Base-by-base conservation (phyloP, 2,888 invertebrate species). In the Thumatha senex region DNA sequence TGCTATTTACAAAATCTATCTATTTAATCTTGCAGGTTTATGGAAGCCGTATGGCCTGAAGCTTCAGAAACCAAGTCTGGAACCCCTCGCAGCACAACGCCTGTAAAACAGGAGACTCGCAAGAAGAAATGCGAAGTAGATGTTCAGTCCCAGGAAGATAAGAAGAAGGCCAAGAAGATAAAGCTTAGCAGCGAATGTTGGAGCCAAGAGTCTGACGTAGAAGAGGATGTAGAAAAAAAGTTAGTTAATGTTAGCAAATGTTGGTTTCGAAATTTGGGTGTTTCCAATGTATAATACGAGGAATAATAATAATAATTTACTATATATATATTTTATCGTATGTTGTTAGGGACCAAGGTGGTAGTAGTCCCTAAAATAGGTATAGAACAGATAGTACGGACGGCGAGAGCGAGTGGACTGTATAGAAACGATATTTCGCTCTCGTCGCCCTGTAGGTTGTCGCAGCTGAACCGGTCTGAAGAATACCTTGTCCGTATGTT, bases 1-100 rank as follows among this genome's bases (percentile, higher is more conserved):
- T 24, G 5, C 2, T 24, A 5, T 2, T 24, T 5, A 2, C 18
- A 24, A 24, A 24, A 24, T 24, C n/a, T n/a, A 31, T 11, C 7
- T 31, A 15, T 14, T 13, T 14, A 24, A 24, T 4, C 5, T 24
- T 24, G 5, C 39, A 89, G 90, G 46, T 92, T 92, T 53, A 91
- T 92, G 90, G 78, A 89, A 59, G 87, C 91, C 0, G 90, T 92
- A 0, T 85, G 89, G 84, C 86, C 89, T 0, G 89, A 89, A 10
- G 79, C 75, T 1, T 46, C 69, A 0, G 80, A 80, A 0, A 56
- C 70, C 0, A 82, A 81, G 18, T 53, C 74, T 0, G 80, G 70
- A 4, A 72, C 74, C 0, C 72, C 81, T 0, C 70, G 76, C 2
- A 76, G 78, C 40, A 78, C 80, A 7, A 80, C 80, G 3, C 81